A percentile compares a stretch with the other conserved stretches of the same genome.
Evolutionary conservation across 2,797 vertebrate genomes (phyloP).

Genomic region (Typhlichthys subterraneus): DNA sequence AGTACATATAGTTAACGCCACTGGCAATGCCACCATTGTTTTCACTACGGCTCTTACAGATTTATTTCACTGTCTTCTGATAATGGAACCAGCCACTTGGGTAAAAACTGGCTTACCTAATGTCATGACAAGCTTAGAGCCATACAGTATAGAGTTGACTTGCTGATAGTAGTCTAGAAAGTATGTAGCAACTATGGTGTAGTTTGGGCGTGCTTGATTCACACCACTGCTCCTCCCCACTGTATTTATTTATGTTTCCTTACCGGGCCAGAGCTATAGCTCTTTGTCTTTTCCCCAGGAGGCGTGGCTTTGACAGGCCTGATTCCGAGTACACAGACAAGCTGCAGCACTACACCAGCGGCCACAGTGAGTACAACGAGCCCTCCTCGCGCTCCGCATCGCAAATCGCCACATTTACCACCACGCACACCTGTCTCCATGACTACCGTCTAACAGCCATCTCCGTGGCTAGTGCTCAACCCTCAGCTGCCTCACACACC

Average conservation of each 20-base stretch:
- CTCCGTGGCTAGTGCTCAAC: slow-evolving; percentile 53
- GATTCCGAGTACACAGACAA: slow-evolving; percentile 99
- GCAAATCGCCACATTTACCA: slow-evolving; percentile 1
- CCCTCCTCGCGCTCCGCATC: slow-evolving; percentile 3
- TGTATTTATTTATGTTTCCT: slow-evolving; percentile 6
- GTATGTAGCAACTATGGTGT: not conserved
- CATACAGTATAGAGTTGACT: too few relatives aligned
- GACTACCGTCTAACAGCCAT: slow-evolving; percentile 59
- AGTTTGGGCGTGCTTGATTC: slow-evolving; percentile 47
- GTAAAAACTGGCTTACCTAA: too few relatives aligned
- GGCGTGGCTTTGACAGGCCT: slow-evolving; percentile 93
- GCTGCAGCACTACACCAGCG: slow-evolving; percentile 98
- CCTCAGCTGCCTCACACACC: slow-evolving; percentile 61
- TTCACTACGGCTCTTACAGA: too few relatives aligned
- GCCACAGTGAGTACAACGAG: slow-evolving; percentile 92
- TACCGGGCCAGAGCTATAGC: slow-evolving; percentile 70
- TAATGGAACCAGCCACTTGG: too few relatives aligned
- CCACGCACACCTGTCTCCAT: slow-evolving; percentile 70
- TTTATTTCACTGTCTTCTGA: too few relatives aligned
- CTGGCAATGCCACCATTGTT: too few relatives aligned
- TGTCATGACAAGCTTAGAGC: too few relatives aligned
- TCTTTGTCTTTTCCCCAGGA: slow-evolving; percentile 86
- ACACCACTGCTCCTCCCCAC: slow-evolving; percentile 32
- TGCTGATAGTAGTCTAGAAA: too few relatives aligned
- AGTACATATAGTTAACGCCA: slow-evolving; percentile 7